phyloP scores from a whole-genome alignment of 2,113 vertebrate genomes.

The Probosciger aterrimus region DNA sequence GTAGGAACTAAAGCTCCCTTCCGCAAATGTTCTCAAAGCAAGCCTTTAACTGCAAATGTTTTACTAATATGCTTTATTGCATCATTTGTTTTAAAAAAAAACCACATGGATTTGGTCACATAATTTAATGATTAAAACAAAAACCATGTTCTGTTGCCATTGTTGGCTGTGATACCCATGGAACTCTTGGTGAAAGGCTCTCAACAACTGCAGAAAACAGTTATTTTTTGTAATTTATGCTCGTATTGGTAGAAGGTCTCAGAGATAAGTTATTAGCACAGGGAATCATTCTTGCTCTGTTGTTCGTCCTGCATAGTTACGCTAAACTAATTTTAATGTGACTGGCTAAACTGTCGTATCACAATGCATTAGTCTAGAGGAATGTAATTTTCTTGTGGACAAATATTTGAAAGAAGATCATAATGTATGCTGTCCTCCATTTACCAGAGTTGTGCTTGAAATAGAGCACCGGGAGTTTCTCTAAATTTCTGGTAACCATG shows the following conservation, averaged over 20 bases:
- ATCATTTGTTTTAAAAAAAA: neutral
- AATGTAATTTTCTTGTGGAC: neutral
- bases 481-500: conserved; percentile 72
- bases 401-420: neutral
- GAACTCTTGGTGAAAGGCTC: neutral
- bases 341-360: neutral
- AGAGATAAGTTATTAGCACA: neutral
- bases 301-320: neutral
- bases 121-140: neutral
- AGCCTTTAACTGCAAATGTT: neutral
- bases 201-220: neutral
- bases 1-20: neutral
- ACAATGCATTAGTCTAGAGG: neutral
- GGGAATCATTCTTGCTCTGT: neutral
- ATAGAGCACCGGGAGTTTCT: conserved; percentile 65
- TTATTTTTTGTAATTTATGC: neutral
- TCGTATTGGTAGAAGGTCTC: neutral
- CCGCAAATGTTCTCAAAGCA: neutral
- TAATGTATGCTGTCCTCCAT: neutral
- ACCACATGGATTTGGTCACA: neutral
- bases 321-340: neutral
- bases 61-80: neutral
- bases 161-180: neutral
- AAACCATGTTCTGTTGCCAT: fast-evolving
- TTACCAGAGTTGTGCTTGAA: conserved; percentile 17